Evolutionary conservation across 1,140 invertebrate species (phyloP).

Genomic region (silkworm (Bombyx mori)): ASM3026992v2 NC_085109.1:5206001-5206500

Average conservation of each 20-base stretch:
- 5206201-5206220: conserved; percentile 53
- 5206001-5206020: too few species aligned
- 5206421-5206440: conserved; percentile 29
- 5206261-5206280: conserved; percentile 29
- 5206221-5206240: conserved; percentile 54
- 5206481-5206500: conserved; percentile 40
- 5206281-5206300: conserved; percentile 38
- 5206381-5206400: conserved; percentile 64
- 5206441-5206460: conserved; percentile 52
- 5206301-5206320: conserved; percentile 32
- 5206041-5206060: neutral
- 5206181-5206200: conserved; percentile 63
- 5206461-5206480: conserved; percentile 51
- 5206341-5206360: conserved; percentile 33
- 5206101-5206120: conserved; percentile 33
- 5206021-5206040: too few species aligned
- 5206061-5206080: neutral
- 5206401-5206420: conserved; percentile 41
- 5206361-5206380: conserved; percentile 43
- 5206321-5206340: conserved; percentile 39
- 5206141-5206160: conserved; percentile 27
- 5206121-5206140: conserved; percentile 8
- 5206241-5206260: conserved; percentile 60
- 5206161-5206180: conserved; percentile 27
- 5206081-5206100: conserved; percentile 29